Conservation (phyloP, 2,113 vertebrate species). For the Aldabrachelys gigantea region DNA sequence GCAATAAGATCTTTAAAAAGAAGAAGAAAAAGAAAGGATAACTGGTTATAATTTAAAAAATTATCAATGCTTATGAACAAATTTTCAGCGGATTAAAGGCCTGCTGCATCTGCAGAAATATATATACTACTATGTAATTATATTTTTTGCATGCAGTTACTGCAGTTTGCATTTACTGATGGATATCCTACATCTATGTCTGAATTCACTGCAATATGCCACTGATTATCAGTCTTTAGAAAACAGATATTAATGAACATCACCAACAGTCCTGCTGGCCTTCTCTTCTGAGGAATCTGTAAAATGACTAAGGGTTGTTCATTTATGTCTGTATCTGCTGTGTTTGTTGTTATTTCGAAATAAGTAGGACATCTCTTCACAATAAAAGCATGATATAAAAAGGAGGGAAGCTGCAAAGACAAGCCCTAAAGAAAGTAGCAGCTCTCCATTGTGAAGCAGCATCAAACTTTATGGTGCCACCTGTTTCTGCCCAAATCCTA, state of each 20-base stretch:
- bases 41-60: too few species aligned
- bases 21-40: neutral
- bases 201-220: neutral
- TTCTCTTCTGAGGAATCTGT: neutral
- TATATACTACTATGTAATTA: neutral
- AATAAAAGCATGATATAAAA: neutral
- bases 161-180: neutral
- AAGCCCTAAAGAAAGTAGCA: neutral
- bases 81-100: neutral
- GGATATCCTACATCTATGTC: too few species aligned
- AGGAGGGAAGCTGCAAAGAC: neutral
- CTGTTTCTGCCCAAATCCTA: neutral
- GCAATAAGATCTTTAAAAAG: neutral
- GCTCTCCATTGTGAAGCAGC: neutral
- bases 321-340: neutral
- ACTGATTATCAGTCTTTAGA: neutral
- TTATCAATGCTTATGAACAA: neutral
- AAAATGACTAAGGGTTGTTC: neutral
- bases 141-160: neutral
- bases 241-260: neutral
- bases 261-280: neutral
- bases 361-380: neutral
- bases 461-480: neutral
- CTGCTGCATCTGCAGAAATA: neutral
- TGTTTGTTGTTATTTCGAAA: neutral